A percentile compares a stretch with the other conserved stretches of the same genome.
These are phyloP conservation scores for Chromoteleia sp. DNA, from an alignment of 2,888 invertebrate genomes.

Conservation along the genomic window DNA sequence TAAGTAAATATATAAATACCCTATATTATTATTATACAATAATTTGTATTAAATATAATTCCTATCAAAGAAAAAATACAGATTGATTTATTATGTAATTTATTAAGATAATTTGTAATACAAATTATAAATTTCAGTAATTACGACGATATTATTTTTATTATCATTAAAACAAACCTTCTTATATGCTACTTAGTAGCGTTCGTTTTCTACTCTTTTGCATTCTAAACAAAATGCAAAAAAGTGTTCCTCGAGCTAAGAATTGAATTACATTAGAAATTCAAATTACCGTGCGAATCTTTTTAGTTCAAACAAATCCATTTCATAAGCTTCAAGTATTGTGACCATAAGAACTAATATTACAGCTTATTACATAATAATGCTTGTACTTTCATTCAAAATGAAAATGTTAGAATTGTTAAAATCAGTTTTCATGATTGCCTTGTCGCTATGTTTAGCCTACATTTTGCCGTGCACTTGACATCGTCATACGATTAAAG, in stretches of 20 bases:
- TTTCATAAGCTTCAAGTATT: conserved; percentile 1
- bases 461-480: conserved; percentile 66
- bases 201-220: not conserved
- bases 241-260: not conserved
- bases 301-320: conserved; percentile 16
- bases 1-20: no score
- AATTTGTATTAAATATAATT: no score
- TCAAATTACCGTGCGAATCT: conserved; percentile 10
- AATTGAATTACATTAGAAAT: conserved; percentile 24
- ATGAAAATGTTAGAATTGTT: conserved; percentile 48
- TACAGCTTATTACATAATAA: conserved; percentile 18
- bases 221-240: not conserved
- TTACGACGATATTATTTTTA: no score
- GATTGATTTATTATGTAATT: no score
- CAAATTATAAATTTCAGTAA: no score
- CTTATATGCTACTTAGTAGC: no score
- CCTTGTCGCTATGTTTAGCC: conserved; percentile 57
- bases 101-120: no score
- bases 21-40: no score
- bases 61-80: no score
- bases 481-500: conserved; percentile 68
- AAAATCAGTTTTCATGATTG: conserved; percentile 47
- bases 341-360: conserved; percentile 13
- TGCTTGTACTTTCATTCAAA: conserved; percentile 15
- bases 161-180: no score